Conservation (phyloP, 2,113 vertebrate genomes). For the Xenopus borealis region DNA sequence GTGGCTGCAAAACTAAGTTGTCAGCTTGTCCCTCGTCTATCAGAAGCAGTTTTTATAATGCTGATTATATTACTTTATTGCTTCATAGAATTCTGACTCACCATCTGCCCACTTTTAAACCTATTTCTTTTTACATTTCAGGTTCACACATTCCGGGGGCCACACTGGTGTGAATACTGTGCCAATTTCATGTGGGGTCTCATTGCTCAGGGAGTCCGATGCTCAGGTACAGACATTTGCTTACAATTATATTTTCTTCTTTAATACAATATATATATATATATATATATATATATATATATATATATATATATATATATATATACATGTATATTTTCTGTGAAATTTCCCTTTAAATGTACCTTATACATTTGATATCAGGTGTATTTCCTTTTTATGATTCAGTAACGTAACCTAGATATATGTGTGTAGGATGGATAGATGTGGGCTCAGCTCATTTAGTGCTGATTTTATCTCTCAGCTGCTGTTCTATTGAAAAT, state of each 20-base stretch:
- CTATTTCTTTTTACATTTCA: slow-evolving; percentile 51
- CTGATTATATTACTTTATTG: slow-evolving; percentile 37
- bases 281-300: too few relatives aligned
- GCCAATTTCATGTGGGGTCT: slow-evolving; percentile 99
- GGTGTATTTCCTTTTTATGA: not conserved
- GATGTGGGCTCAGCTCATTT: not conserved
- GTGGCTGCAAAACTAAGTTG: slow-evolving; percentile 6
- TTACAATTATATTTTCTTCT: not conserved
- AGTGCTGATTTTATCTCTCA: not conserved
- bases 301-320: too few relatives aligned
- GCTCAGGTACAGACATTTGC: slow-evolving; percentile 78
- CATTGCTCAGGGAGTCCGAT: slow-evolving; percentile 94
- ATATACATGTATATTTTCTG: too few relatives aligned
- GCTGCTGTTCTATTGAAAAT: not conserved
- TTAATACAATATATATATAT: too few relatives aligned
- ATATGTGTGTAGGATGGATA: not conserved
- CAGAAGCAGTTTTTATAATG: slow-evolving; percentile 17
- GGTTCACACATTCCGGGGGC: slow-evolving; percentile 94
- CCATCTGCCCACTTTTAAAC: too few relatives aligned
- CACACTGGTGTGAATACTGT: slow-evolving; percentile 97
- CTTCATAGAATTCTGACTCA: slow-evolving; percentile 8
- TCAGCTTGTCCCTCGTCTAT: too few relatives aligned
- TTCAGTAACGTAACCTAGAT: not conserved
- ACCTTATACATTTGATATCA: too few relatives aligned
- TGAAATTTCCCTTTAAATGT: too few relatives aligned